Percentiles rank a stretch among this genome's conserved stretches.
phyloP scores from a whole-genome alignment of 1,140 invertebrate genomes.

The Neodiprion lecontei region DNA sequence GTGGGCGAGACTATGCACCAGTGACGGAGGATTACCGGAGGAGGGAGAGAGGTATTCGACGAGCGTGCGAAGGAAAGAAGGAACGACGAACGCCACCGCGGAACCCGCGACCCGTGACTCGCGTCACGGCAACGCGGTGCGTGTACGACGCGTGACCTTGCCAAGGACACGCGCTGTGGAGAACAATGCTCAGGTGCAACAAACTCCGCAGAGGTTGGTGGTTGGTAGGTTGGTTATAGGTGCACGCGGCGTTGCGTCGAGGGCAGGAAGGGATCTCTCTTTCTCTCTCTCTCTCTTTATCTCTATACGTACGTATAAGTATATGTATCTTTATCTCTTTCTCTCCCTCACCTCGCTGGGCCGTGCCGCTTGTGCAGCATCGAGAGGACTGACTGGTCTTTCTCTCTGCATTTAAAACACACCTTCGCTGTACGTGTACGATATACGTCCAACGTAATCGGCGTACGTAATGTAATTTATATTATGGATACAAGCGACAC shows the following conservation, averaged over 20 bases:
- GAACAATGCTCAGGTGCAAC: slow-evolving; percentile 53
- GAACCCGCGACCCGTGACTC: neutral
- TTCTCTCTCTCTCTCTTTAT: slow-evolving; percentile 14
- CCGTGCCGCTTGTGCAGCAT: slow-evolving; percentile 11
- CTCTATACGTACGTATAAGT: neutral
- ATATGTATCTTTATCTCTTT: slow-evolving; percentile 13
- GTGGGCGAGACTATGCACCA: slow-evolving; percentile 10
- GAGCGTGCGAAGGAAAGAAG: slow-evolving; percentile 30
- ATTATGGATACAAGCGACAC: neutral
- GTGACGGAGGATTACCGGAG: slow-evolving; percentile 26
- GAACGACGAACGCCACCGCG: slow-evolving; percentile 16
- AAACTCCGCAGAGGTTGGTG: slow-evolving; percentile 30
- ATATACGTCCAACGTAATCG: neutral
- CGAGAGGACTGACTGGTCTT: neutral
- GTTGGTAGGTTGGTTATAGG: neutral
- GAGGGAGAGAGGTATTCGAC: slow-evolving; percentile 29
- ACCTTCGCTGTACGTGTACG: neutral
- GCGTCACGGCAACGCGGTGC: slow-evolving; percentile 13
- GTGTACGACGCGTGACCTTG: slow-evolving; percentile 47
- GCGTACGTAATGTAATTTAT: slow-evolving; percentile 3
- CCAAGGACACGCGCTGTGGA: slow-evolving; percentile 45
- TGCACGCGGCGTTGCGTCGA: slow-evolving; percentile 5
- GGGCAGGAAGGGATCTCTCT: neutral
- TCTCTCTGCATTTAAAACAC: neutral
- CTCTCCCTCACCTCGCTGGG: neutral